phyloP scores from a whole-genome alignment of 2,888 invertebrate genomes.

The Cosmopolites sordidus region DNA sequence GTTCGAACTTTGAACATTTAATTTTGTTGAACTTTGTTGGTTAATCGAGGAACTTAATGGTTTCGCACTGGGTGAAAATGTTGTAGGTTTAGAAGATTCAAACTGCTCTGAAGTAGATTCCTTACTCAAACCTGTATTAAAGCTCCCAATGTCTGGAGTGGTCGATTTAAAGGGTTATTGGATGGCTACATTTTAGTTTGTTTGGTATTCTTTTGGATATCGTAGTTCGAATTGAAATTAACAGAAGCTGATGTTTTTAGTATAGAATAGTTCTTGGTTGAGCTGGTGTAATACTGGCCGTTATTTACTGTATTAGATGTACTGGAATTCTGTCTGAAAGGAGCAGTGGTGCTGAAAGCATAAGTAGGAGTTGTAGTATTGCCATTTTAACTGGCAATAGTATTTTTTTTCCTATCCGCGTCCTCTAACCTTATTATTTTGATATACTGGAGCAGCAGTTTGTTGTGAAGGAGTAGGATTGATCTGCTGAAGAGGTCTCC shows the following conservation, averaged over 20 bases:
- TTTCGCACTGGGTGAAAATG: conserved; percentile 41
- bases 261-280: conserved; percentile 37
- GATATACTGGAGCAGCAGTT: conserved; percentile 9
- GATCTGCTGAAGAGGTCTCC: conserved; percentile 41
- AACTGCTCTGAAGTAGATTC: conserved; percentile 38
- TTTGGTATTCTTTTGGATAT: conserved; percentile 30
- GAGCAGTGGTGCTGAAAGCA: conserved; percentile 45
- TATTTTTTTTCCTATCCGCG: conserved; percentile 32
- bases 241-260: conserved; percentile 30
- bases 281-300: conserved; percentile 22
- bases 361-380: conserved; percentile 34
- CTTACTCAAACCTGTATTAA: conserved; percentile 35
- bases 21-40: too few relatives aligned
- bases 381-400: conserved; percentile 34
- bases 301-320: conserved; percentile 27
- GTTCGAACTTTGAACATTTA: conserved; percentile 24
- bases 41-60: conserved; percentile 30
- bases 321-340: conserved; percentile 41
- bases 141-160: conserved; percentile 35
- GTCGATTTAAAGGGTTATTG: conserved; percentile 32
- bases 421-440: conserved; percentile 18
- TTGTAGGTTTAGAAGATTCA: conserved; percentile 40
- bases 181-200: conserved; percentile 28
- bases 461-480: conserved; percentile 19
- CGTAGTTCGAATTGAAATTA: conserved; percentile 30